Conservation (phyloP, 2,797 vertebrate genomes). For the Myotis vivesi region DNA sequence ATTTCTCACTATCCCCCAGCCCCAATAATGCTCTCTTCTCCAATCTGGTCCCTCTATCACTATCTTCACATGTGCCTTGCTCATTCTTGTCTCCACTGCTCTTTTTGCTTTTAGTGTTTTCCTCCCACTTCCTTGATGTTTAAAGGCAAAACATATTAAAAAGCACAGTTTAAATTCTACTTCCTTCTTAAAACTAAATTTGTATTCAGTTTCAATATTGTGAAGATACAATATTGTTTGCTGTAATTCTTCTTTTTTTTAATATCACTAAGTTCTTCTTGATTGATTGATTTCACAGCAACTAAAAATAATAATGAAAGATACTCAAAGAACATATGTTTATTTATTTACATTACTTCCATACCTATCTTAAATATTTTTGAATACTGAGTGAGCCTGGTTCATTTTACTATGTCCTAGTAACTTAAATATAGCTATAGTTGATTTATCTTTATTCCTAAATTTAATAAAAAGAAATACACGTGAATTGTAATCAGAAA, state of each 20-base stretch:
- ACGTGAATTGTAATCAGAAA: not conserved
- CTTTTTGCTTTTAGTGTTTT: not conserved
- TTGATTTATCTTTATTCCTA: not conserved
- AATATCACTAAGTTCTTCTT: not conserved
- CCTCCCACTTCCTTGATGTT: not conserved
- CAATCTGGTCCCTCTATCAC: fast-evolving
- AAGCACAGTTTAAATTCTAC: not conserved
- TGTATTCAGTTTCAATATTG: not conserved
- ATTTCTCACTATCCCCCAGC: not conserved
- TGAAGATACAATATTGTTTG: not conserved
- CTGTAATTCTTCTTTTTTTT: not conserved
- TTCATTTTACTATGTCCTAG: not conserved
- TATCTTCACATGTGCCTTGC: not conserved
- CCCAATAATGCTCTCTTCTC: not conserved
- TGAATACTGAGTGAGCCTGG: not conserved
- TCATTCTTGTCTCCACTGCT: not conserved
- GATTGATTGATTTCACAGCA: not conserved
- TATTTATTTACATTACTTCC: not conserved
- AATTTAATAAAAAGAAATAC: conserved; percentile 41
- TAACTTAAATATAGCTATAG: conserved; percentile 8
- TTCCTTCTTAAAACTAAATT: conserved; percentile 7
- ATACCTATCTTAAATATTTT: not conserved
- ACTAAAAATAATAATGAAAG: not conserved
- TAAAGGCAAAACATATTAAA: not conserved
- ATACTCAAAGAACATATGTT: not conserved